Base-by-base conservation (phyloP, 2,113 vertebrate genomes). In the Daphoenositta chrysoptera region DNA sequence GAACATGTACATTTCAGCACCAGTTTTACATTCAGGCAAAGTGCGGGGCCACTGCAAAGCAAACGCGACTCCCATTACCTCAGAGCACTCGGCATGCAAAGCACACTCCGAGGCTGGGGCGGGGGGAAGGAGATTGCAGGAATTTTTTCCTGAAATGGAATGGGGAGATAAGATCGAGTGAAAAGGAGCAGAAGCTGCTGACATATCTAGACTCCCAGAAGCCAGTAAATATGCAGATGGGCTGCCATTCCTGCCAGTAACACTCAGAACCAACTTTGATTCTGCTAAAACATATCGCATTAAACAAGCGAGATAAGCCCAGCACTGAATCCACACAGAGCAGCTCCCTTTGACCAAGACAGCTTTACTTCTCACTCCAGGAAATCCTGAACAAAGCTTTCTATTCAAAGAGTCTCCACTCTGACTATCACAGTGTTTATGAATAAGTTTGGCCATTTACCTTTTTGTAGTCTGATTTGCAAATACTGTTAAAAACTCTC, bases 111-210 rank as follows among this genome's bases (percentile, higher is more conserved):
- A 27, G 89, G 39, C 83, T 70, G 19, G 19, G 79, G 89, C 3
- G 2, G 50, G 45, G 81, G 53, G 14, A 79, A 58, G 21, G 22
- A 35, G 78, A 75, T 47, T 65, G 73, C 27, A 50, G n/a, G 87
- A 53, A 77, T 69, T 68, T 71, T 85, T 82, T 65, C 93, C 73
- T 84, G 81, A 90, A 94, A 85, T 56, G 51, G 56, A 95, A 94
- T 20, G 39, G 56, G 45, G 17, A 83, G 85, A 93, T 91, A 91
- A 95, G 64, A 83, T 94, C 72, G 45, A 87, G 76, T 9, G 40
- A 57, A 90, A 89, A 88, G 72, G 71, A 66, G 48, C 87, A 57
- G 79, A 94, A 69, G 69, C 89, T 94, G 89, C 70, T 75, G 50
- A 68, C 66, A 65, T 35, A 84, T 57, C 82, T 48, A 63, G 78